phyloP scores from a whole-genome alignment of 2,888 invertebrate genomes.

The Oscheius sp. region DNA sequence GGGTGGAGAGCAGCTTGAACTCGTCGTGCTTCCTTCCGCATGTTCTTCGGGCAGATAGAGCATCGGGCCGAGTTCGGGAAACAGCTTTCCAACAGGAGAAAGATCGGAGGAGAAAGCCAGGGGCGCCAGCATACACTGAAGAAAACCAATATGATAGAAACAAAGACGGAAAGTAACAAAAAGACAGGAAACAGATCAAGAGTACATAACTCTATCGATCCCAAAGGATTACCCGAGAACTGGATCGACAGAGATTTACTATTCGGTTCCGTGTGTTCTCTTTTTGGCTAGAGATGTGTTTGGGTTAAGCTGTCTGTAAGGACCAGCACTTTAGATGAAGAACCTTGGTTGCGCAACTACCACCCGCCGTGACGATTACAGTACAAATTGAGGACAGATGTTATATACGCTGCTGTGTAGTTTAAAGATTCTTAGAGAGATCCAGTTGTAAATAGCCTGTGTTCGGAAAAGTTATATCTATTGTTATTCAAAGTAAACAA shows the following conservation, averaged over 20 bases:
- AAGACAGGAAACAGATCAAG: not conserved
- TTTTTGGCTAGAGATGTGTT: not conserved
- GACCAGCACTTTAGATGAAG: slow-evolving; percentile 1
- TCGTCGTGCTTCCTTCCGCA: slow-evolving; percentile 27
- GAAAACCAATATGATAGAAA: not conserved
- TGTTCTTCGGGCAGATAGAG: slow-evolving; percentile 29
- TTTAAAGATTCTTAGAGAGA: too few species aligned
- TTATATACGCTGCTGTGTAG: too few species aligned
- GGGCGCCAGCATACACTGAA: slow-evolving; percentile 21
- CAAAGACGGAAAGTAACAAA: not conserved
- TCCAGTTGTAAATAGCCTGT: too few species aligned
- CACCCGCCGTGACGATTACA: slow-evolving; percentile 18
- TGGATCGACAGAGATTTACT: not conserved
- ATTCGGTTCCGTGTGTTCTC: not conserved
- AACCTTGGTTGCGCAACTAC: slow-evolving; percentile 6
- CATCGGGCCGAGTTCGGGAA: slow-evolving; percentile 32
- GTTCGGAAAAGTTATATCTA: too few species aligned
- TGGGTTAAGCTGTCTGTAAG: slow-evolving; percentile 7
- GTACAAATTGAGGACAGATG: slow-evolving; percentile 27
- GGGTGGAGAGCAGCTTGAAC: slow-evolving; percentile 29
- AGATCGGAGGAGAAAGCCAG: not conserved
- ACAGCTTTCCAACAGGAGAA: slow-evolving; percentile 9
- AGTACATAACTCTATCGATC: not conserved
- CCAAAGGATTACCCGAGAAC: slow-evolving; percentile 13
- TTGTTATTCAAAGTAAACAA: too few species aligned